Conservation (phyloP, 1,140 invertebrate genomes). For the Drosophila santomea region DNA sequence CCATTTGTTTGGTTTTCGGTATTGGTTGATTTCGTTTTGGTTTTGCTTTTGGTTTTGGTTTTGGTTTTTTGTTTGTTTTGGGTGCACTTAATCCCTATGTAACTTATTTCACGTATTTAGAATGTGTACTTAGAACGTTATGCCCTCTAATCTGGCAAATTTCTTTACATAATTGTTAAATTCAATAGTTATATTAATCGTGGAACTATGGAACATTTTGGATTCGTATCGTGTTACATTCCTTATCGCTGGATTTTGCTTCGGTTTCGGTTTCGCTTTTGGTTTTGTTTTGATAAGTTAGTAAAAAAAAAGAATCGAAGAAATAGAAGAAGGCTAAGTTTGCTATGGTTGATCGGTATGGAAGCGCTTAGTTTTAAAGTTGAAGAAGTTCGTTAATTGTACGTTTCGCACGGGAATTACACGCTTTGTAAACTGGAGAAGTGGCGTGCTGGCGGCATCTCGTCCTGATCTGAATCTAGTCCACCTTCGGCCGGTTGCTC, state of each 20-base stretch:
- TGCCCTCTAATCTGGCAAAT: constrained; percentile 6
- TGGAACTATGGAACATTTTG: constrained; percentile 47
- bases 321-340: constrained; percentile 19
- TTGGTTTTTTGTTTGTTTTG: constrained; percentile 3
- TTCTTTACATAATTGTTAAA: constrained; percentile 5
- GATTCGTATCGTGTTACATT: constrained; percentile 32
- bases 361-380: constrained; percentile 68
- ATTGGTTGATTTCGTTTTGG: constrained; percentile 12
- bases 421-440: constrained; percentile 22
- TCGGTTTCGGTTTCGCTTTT: background rate
- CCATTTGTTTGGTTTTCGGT: constrained; percentile 19
- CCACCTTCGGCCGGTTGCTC: constrained; percentile 51
- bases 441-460: constrained; percentile 3
- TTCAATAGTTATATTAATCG: constrained; percentile 32
- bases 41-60: constrained; percentile 7
- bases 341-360: constrained; percentile 37
- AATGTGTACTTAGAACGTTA: constrained; percentile 44
- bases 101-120: constrained; percentile 47
- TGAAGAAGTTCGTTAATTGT: constrained; percentile 69
- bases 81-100: constrained; percentile 54
- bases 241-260: background rate
- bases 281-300: background rate
- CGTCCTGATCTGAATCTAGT: constrained; percentile 33
- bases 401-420: constrained; percentile 54
- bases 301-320: constrained; percentile 15